These are phyloP conservation scores for Raja brachyura DNA, from an alignment of 2,113 vertebrate genomes.

Conservation along the genomic window DNA sequence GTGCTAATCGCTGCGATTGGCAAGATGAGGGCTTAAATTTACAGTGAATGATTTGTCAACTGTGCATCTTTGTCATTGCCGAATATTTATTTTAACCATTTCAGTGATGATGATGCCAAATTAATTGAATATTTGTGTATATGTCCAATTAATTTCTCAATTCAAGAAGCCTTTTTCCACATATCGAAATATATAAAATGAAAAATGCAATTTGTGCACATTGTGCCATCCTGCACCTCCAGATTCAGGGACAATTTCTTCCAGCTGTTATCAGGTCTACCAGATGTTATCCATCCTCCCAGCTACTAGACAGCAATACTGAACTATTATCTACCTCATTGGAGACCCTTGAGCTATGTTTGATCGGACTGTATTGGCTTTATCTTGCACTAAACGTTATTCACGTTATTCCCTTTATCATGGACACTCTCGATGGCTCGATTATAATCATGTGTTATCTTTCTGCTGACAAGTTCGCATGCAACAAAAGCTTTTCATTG, in stretches of 20 bases:
- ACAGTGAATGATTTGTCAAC: not conserved
- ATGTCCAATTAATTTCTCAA: not conserved
- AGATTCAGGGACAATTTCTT: not conserved
- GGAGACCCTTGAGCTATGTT: too few species aligned
- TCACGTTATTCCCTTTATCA: too few species aligned
- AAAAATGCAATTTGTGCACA: not conserved
- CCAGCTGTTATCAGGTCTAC: too few species aligned
- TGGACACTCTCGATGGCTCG: too few species aligned
- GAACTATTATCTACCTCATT: too few species aligned
- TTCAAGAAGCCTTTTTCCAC: not conserved
- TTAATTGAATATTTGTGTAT: not conserved
- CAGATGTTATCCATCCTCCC: too few species aligned
- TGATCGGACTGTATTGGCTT: too few species aligned
- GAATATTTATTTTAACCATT: not conserved
- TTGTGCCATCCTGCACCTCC: not conserved
- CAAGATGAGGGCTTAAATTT: not conserved
- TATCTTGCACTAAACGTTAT: too few species aligned
- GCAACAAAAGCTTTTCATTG: too few species aligned
- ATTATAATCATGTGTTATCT: too few species aligned
- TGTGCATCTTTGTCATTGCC: not conserved
- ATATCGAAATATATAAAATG: not conserved
- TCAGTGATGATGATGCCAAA: not conserved
- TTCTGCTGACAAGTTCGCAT: too few species aligned
- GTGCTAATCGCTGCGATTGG: not conserved
- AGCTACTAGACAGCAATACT: too few species aligned